These are phyloP conservation scores for Porphyrio hochstetteri DNA, from an alignment of 2,113 vertebrate species.

Conservation along the genomic window DNA sequence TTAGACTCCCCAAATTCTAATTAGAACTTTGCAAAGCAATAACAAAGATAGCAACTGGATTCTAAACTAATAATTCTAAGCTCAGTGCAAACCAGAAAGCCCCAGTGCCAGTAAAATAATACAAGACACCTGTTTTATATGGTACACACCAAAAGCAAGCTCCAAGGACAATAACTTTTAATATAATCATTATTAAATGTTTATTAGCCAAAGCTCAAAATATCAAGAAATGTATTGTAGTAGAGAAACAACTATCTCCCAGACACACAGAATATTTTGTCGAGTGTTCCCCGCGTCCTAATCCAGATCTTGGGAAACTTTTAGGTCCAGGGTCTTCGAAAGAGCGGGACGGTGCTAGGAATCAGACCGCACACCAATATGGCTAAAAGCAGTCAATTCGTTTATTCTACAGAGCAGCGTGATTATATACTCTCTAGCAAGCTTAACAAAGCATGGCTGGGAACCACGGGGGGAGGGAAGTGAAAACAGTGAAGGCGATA, in stretches of 20 bases:
- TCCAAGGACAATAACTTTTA: constrained; percentile 70
- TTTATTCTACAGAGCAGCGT: no score
- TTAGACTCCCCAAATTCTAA: constrained; percentile 69
- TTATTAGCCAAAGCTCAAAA: constrained; percentile 72
- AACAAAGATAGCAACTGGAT: constrained; percentile 63
- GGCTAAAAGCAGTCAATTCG: no score
- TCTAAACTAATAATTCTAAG: constrained; percentile 72
- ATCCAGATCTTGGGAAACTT: no score
- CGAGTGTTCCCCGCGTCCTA: no score
- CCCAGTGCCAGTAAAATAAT: constrained; percentile 59
- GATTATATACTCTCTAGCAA: no score
- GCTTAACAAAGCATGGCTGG: no score
- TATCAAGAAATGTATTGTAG: constrained; percentile 62
- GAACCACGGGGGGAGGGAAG: no score
- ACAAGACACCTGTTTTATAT: constrained; percentile 66
- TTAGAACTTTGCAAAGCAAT: constrained; percentile 71
- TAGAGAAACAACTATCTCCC: constrained; percentile 56
- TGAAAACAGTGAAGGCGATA: no score
- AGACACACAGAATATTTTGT: constrained; percentile 56
- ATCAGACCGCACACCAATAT: no score
- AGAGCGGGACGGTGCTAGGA: no score
- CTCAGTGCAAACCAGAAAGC: constrained; percentile 63
- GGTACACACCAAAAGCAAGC: constrained; percentile 59
- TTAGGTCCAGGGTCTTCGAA: no score
- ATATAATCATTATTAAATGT: constrained; percentile 78